Base-by-base conservation (phyloP, 2,113 vertebrate species). In the Accipiter cooperii region DNA sequence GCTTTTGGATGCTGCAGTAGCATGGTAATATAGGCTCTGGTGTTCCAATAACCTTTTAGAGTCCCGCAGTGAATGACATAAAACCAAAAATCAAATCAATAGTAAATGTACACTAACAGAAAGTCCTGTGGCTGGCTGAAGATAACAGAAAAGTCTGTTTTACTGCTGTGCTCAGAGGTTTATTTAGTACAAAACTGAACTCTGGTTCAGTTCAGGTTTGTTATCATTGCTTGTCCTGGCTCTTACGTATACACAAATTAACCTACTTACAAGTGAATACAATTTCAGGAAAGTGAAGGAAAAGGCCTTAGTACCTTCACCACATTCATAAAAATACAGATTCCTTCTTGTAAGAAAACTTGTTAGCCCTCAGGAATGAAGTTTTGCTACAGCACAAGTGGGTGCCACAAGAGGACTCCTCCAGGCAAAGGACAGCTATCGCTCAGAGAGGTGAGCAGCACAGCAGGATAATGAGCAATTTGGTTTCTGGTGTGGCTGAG, bases 401-500 rank as follows among this genome's bases (percentile, higher is more conserved):
- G 60, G 55, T 66, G 65, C 52, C 57, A 15, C 46, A 34, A 15
- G 36, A 49, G 58, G 58, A 10, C 6, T 52, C 10, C 46, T 52
- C 46, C n/a, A 9, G 44, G 44, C 54, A 9, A n/a, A 74, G 61
- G 57, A 16, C 8, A 11, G 3, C 40, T 31, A 0, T 31, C 2
- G 0, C 79, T 29, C 31, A 7, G 49, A 12, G 44, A 38, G 33
- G 33, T 9, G 78, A n/a, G 71, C 54, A 47, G n/a, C 61, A 21
- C 1, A 0, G 18, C 57, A 5, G 24, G 26, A 26, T 9, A 22
- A 65, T 19, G 2, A 42, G 10, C n/a, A 57, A 2, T 31, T 63
- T 8, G 33, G 24, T 14, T 51, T 55, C 63, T 84, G 46, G 8
- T 40, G 44, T 38, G 66, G 54, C 79, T 61, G 58, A n/a, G 31